These are phyloP conservation scores for Pogona vitticeps DNA, from an alignment of 2,113 vertebrate genomes.

Conservation along the genomic window DNA sequence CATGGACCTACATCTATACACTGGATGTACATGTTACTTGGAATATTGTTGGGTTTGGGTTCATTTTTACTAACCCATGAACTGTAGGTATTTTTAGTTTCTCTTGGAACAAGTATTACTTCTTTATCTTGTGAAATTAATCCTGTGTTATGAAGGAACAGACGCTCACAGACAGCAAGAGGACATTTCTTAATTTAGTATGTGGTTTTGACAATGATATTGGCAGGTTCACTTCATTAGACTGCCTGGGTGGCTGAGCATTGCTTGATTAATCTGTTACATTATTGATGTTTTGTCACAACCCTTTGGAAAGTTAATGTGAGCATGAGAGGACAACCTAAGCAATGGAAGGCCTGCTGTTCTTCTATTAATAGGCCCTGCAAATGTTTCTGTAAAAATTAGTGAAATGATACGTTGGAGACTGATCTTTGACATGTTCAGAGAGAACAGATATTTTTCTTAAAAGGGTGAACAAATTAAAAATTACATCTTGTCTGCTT, in stretches of 20 bases:
- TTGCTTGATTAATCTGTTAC: slow-evolving; percentile 1
- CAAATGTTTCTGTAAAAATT: background rate
- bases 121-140: slow-evolving; percentile 16
- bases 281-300: slow-evolving; percentile 42
- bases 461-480: background rate
- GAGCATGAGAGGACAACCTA: background rate
- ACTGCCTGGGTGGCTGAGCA: slow-evolving; percentile 40
- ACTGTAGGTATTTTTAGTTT: background rate
- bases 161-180: slow-evolving; percentile 33
- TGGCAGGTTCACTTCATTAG: slow-evolving; percentile 40
- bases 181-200: slow-evolving; percentile 39
- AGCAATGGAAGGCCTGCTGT: background rate
- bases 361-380: slow-evolving; percentile 18
- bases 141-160: background rate
- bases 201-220: slow-evolving; percentile 37
- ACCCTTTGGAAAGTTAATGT: slow-evolving; percentile 14
- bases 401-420: background rate
- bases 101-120: slow-evolving; percentile 11
- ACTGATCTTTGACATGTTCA: slow-evolving; percentile 7
- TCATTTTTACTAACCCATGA: too few species aligned
- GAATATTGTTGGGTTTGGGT: background rate
- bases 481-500: slow-evolving; percentile 22
- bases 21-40: background rate
- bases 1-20: background rate
- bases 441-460: slow-evolving; percentile 27